These are phyloP conservation scores for Zaprionus nigranus DNA, from an alignment of 1,140 invertebrate species.

Conservation along the genomic window DNA sequence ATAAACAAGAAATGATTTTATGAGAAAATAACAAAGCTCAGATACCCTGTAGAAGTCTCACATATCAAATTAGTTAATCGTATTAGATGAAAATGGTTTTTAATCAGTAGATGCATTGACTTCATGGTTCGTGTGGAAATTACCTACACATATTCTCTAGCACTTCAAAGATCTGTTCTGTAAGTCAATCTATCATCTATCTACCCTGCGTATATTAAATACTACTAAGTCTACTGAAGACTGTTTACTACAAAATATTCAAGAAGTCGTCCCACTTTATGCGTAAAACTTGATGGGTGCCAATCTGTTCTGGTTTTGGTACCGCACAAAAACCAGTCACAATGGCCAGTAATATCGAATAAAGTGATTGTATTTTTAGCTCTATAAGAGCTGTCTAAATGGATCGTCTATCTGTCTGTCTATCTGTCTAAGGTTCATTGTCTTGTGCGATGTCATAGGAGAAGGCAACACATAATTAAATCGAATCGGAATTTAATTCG, in stretches of 20 bases:
- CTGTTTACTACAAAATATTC: background rate
- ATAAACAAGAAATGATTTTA: background rate
- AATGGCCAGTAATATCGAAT: background rate
- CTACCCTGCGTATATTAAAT: background rate
- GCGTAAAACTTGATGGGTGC: background rate
- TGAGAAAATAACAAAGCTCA: background rate
- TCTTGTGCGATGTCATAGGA: constrained; percentile 12
- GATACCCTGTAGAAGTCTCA: background rate
- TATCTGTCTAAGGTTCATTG: constrained; percentile 15
- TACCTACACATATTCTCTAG: background rate
- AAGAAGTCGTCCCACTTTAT: background rate
- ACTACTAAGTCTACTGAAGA: background rate
- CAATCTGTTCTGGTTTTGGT: background rate
- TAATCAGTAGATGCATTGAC: background rate
- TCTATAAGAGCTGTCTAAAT: constrained; percentile 6
- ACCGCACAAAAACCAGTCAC: constrained; percentile 1
- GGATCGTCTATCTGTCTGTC: constrained; percentile 6
- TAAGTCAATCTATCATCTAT: background rate
- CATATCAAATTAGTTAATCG: background rate
- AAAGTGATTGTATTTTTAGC: background rate
- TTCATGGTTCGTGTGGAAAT: background rate
- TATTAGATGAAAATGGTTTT: background rate
- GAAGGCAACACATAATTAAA: constrained; percentile 40
- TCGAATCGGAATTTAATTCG: constrained; percentile 33
- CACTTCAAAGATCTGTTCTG: background rate